Base-by-base conservation (phyloP, 2,888 invertebrate species). In the Aquatica leii region DNA sequence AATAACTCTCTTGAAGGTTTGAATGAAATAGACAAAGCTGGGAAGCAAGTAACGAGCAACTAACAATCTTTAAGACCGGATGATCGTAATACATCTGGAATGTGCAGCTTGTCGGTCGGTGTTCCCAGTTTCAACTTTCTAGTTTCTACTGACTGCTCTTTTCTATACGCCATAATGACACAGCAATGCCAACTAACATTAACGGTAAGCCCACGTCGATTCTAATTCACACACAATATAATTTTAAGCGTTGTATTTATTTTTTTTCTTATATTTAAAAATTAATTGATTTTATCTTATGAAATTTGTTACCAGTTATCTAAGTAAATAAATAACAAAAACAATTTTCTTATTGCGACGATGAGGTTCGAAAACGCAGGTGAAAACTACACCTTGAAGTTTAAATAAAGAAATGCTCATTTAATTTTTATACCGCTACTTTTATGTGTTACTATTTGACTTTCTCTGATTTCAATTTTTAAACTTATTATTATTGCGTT, bases 1-100 rank as follows among this genome's bases (percentile, higher is more conserved):
- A 24, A 24, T 24, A 4, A n/a, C 6, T 24, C 6, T 24, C 24
- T 24, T 24, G 24, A 24, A 24, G 24, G 24, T 24, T 17, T 46
- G 15, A 49, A 49, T 21, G 21, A 51, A 51, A 34, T 51, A 35
- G 50, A 15, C 15, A 51, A 51, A 51, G 50, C 34, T 51, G 50
- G 31, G 50, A 34, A 51, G 12, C 15, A 51, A 50, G 24, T 40
- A 58, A 41, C 41, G 18, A 43, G 41, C 41, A 54, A 18, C 51
- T 15, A 51, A 37, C 37, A 41, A 58, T 57, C 34, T 24, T 14
- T 17, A 53, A 46, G 62, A 62, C 68, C 65, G 68, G 67, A 67
- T 67, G 67, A 61, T 65, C 67, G 67, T 67, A 67, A 67, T 65
- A 65, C 59, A 62, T 60, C 53, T 68, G 68, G 68, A 68, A 68